A percentile compares a stretch with the other conserved stretches of the same genome.
phyloP scores from a whole-genome alignment of 2,797 vertebrate species.

The Harpagifer antarcticus region DNA sequence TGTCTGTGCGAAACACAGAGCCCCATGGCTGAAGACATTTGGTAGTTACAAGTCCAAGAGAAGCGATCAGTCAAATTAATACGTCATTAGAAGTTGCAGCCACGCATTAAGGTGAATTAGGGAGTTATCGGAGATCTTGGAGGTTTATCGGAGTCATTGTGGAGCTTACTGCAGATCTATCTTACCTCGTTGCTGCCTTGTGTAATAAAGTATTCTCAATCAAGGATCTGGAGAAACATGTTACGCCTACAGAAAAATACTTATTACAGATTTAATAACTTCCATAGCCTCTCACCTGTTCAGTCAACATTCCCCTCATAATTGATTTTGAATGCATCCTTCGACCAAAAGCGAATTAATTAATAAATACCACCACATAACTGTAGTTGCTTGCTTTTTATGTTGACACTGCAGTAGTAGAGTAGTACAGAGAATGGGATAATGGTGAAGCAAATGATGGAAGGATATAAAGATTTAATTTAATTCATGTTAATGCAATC shows the following conservation, averaged over 20 bases:
- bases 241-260: slow-evolving; percentile 4
- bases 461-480: too few relatives aligned
- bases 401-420: background rate
- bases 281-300: slow-evolving; percentile 19
- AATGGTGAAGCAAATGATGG: too few relatives aligned
- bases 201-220: background rate
- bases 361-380: background rate
- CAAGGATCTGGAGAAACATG: slow-evolving; percentile 6
- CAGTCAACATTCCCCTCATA: slow-evolving; percentile 1
- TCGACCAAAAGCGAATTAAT: slow-evolving; percentile 4
- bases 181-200: slow-evolving; percentile 2
- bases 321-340: background rate
- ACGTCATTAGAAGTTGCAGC: slow-evolving; percentile 65
- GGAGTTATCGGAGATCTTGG: slow-evolving; percentile 49
- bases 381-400: background rate
- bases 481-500: too few relatives aligned
- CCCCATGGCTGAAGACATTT: slow-evolving; percentile 64
- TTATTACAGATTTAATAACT: background rate
- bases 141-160: slow-evolving; percentile 42
- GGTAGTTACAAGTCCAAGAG: slow-evolving; percentile 76
- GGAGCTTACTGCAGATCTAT: slow-evolving; percentile 20
- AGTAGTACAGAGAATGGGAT: background rate
- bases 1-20: slow-evolving; percentile 59
- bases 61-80: slow-evolving; percentile 74
- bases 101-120: slow-evolving; percentile 68